A percentile compares a stretch with the other conserved stretches of the same genome.
These are phyloP conservation scores for Drosophila prostipennis DNA, from an alignment of 2,888 invertebrate species.

Conservation along the genomic window DNA sequence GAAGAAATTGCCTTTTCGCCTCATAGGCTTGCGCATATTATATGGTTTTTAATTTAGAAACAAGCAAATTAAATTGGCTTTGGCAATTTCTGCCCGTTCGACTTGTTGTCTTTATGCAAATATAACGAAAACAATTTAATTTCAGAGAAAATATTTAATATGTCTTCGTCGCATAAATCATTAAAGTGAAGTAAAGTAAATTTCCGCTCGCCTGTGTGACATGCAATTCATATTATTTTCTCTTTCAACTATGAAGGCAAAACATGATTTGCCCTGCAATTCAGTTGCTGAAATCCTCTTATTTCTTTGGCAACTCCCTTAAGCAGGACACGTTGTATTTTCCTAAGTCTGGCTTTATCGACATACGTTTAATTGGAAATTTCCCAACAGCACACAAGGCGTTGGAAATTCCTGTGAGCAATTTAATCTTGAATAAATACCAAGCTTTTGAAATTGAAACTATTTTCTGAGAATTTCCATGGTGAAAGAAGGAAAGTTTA, in stretches of 20 bases:
- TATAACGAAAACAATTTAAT: conserved; percentile 1
- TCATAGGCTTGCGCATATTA: not conserved
- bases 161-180: not conserved
- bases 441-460: not conserved
- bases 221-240: not conserved
- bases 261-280: not conserved
- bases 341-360: not conserved
- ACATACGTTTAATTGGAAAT: conserved; percentile 6
- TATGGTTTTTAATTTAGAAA: not conserved
- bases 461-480: not conserved
- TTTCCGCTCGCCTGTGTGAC: not conserved
- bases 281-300: not conserved
- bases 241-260: not conserved
- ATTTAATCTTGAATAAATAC: not conserved
- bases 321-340: conserved; percentile 4
- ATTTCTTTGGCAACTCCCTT: conserved; percentile 1
- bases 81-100: not conserved
- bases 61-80: not conserved
- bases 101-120: not conserved
- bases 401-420: not conserved
- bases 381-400: not conserved
- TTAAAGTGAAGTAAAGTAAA: not conserved
- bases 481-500: not conserved
- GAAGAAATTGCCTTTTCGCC: not conserved
- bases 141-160: not conserved